Evolutionary conservation across 2,888 invertebrate genomes (phyloP).

Genomic region (Fissipunctia ypsillon): DNA sequence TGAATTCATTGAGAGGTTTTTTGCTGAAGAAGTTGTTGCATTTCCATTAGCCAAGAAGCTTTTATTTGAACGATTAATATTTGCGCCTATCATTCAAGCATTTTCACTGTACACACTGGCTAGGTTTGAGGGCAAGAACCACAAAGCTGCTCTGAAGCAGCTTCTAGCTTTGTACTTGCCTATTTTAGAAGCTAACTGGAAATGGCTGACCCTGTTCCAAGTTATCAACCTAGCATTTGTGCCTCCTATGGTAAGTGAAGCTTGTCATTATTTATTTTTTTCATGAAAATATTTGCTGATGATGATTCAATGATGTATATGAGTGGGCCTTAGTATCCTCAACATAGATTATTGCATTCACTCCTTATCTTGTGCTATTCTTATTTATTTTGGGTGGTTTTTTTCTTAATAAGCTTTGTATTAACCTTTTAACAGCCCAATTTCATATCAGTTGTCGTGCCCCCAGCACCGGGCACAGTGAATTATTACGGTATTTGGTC

Average conservation of each 20-base stretch:
- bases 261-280: not conserved
- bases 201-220: conserved; percentile 94
- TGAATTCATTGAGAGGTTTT: conserved; percentile 90
- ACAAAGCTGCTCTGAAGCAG: conserved; percentile 91
- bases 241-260: conserved; percentile 93
- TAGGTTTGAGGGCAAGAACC: conserved; percentile 94
- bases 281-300: too few relatives aligned
- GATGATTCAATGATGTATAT: not conserved
- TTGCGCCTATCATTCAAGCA: conserved; percentile 93
- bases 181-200: conserved; percentile 93
- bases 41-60: conserved; percentile 91
- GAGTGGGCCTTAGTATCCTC: not conserved
- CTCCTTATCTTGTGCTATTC: not conserved
- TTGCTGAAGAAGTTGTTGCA: conserved; percentile 90
- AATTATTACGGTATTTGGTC: too few relatives aligned
- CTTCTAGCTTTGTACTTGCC: conserved; percentile 92
- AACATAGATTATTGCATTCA: not conserved
- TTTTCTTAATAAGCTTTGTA: too few relatives aligned
- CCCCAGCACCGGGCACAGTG: too few relatives aligned
- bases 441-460: too few relatives aligned
- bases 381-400: not conserved
- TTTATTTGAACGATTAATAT: conserved; percentile 93
- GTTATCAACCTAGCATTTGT: conserved; percentile 94
- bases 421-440: too few relatives aligned
- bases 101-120: conserved; percentile 94